A percentile compares a stretch with the other conserved stretches of the same genome.
phyloP scores from a whole-genome alignment of 1,140 invertebrate genomes.

The Danaus melanippus region DNA sequence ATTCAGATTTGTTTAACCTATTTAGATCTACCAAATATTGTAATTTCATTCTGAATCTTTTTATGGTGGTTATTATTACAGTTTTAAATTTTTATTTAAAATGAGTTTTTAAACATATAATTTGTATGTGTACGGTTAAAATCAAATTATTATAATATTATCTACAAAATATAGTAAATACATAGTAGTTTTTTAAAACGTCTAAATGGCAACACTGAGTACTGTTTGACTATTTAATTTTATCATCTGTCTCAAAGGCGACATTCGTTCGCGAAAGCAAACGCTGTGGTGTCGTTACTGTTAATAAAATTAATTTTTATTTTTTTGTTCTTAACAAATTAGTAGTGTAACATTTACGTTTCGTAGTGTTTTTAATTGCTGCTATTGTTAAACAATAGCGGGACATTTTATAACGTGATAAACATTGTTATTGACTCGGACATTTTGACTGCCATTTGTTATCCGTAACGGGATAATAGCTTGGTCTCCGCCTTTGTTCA shows the following conservation, averaged over 20 bases:
- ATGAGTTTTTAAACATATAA: too few species aligned
- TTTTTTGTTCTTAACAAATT: conserved; percentile 54
- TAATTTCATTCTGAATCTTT: too few species aligned
- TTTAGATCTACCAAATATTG: too few species aligned
- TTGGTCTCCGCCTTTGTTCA: conserved; percentile 65
- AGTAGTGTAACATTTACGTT: conserved; percentile 22
- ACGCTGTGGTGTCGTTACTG: conserved; percentile 45
- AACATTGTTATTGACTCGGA: conserved; percentile 39
- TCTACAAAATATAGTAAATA: too few species aligned
- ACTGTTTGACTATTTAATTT: conserved; percentile 6
- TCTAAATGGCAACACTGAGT: conserved; percentile 10
- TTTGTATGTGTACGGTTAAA: too few species aligned
- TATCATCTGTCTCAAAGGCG: conserved; percentile 17
- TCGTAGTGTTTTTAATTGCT: conserved; percentile 33
- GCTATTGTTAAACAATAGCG: conserved; percentile 46
- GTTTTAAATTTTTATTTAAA: too few species aligned
- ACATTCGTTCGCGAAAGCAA: conserved; percentile 40
- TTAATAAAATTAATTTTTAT: conserved; percentile 48
- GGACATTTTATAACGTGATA: conserved; percentile 41
- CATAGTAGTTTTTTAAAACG: too few species aligned
- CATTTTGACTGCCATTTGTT: conserved; percentile 62
- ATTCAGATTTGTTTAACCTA: too few species aligned
- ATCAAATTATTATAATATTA: too few species aligned
- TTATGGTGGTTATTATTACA: too few species aligned
- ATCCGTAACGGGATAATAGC: conserved; percentile 71